Conservation (phyloP, 1,140 invertebrate species). For the Ceratoteleas bidentatus region DNA sequence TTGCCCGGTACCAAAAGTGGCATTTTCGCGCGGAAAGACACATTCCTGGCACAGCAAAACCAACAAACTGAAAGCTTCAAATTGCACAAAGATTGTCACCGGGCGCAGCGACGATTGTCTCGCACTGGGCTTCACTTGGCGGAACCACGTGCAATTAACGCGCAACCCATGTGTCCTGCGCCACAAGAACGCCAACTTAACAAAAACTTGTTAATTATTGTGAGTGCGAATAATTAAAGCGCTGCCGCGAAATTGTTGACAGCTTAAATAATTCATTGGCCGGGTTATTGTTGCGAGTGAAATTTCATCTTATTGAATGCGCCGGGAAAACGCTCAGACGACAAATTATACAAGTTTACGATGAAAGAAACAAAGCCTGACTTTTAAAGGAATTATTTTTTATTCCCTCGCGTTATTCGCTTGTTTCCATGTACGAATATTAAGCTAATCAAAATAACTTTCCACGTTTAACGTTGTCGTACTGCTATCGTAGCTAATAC, state of each 20-base stretch:
- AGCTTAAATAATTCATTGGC: background rate
- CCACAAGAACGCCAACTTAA: constrained; percentile 22
- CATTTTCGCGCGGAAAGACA: background rate
- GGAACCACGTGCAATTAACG: constrained; percentile 31
- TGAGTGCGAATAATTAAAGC: constrained; percentile 22
- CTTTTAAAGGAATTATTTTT: too few relatives aligned
- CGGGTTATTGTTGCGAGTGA: background rate
- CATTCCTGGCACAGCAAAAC: background rate
- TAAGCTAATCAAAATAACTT: too few relatives aligned
- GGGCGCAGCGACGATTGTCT: constrained; percentile 11
- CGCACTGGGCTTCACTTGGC: constrained; percentile 6
- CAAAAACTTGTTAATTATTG: constrained; percentile 42
- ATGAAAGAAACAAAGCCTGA: too few relatives aligned
- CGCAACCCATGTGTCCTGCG: constrained; percentile 17
- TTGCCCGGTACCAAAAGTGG: background rate
- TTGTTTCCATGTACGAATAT: too few relatives aligned
- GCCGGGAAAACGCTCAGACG: background rate
- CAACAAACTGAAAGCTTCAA: constrained; percentile 9
- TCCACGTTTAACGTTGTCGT: too few relatives aligned
- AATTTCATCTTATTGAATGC: background rate
- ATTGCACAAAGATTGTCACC: constrained; percentile 14
- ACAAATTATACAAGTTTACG: too few relatives aligned
- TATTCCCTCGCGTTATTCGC: too few relatives aligned
- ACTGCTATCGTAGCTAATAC: too few relatives aligned
- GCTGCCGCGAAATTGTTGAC: background rate